Conservation (phyloP, 1,140 invertebrate genomes). For the Manduca sexta region DNA sequence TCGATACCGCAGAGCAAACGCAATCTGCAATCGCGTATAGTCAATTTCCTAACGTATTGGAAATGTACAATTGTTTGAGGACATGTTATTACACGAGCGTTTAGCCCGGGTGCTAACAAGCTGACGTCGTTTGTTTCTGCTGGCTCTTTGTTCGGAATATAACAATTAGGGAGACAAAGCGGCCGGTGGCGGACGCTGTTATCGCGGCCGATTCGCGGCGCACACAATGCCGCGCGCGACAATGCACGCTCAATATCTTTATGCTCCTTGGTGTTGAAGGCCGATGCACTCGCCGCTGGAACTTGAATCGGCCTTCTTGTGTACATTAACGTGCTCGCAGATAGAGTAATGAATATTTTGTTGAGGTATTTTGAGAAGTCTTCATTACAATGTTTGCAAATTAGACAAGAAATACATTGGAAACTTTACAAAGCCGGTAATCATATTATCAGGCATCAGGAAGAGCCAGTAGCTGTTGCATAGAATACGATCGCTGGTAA, state of each 20-base stretch:
- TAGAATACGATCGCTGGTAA: too few species aligned
- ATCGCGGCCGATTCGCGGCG: conserved; percentile 43
- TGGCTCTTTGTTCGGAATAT: conserved; percentile 53
- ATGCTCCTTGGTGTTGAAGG: conserved; percentile 47
- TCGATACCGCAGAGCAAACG: conserved; percentile 35
- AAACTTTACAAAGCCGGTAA: too few species aligned
- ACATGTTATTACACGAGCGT: conserved; percentile 63
- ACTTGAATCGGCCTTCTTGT: conserved; percentile 45
- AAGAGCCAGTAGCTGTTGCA: too few species aligned
- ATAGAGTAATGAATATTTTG: background rate
- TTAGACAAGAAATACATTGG: too few species aligned
- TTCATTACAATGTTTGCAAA: too few species aligned
- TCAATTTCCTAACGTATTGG: conserved; percentile 57
- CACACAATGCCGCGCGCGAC: conserved; percentile 46
- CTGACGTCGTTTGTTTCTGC: conserved; percentile 46
- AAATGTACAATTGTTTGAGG: conserved; percentile 60
- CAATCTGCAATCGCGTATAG: conserved; percentile 31
- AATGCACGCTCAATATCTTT: conserved; percentile 67
- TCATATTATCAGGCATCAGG: too few species aligned
- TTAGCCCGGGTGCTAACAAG: conserved; percentile 59
- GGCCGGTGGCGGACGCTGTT: conserved; percentile 44
- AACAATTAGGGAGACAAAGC: conserved; percentile 67
- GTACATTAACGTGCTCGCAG: background rate
- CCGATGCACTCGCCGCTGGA: conserved; percentile 53
- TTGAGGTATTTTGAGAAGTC: too few species aligned